Base-by-base conservation (phyloP, 2,113 vertebrate species). In the Centropus bengalensis region DNA sequence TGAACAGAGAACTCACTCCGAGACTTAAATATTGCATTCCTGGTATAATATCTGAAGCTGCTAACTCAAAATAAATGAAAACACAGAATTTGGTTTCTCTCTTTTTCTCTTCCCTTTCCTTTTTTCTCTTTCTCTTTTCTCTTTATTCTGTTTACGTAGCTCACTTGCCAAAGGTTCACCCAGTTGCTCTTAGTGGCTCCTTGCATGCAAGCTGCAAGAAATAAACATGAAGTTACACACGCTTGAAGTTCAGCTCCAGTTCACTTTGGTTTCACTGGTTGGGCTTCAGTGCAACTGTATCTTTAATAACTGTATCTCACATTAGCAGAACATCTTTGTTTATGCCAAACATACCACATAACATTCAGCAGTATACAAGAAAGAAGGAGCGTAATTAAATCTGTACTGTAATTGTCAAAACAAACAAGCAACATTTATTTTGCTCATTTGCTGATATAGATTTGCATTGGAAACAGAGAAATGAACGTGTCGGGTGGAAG, bases 161-260 rank as follows among this genome's bases (percentile, higher is more conserved):
- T 60, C 21, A 0, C 12, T 22, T 52, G 62, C 75, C 88, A 9
- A 3, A 32, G 13, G 33, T 19, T 56, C 51, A 1, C 7, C 7
- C 22, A 10, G 45, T 5, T 3, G 1, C 44, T 47, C 19, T 7
- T 5, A 0, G 79, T 5, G 74, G 16, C 3, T 3, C 44, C 59
- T 15, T 2, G 2, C 68, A 27, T 8, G 1, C n/a, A 7, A 51
- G 60, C 59, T 74, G 4, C 64, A 27, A 26, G 45, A 17, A 51
- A 1, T 0, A 1, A 12, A 5, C 13, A 12, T 0, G 1, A 10
- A 40, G 4, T 6, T 1, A 1, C 1, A 6, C 42, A 1, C 3
- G 6, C 32, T 38, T 66, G 16, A 0, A 30, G 63, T 32, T 23
- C 64, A 2, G 66, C 78, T 66, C 19, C 62, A 54, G 75, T 56